Conservation (phyloP, 2,113 vertebrate genomes). For the Oreochromis niloticus region DNA sequence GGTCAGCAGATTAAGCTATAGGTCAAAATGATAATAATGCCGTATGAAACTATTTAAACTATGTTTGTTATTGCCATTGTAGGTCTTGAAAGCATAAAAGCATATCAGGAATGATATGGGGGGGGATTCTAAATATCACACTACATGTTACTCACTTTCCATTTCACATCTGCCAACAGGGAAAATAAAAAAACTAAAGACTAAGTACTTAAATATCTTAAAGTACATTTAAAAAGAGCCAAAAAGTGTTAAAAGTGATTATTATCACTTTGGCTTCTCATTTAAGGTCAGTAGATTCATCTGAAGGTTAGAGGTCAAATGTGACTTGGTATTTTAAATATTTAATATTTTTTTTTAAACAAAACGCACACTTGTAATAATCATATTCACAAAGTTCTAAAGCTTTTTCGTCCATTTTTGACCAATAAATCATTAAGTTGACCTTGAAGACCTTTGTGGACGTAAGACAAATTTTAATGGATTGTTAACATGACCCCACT, state of each 20-base stretch:
- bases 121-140: neutral
- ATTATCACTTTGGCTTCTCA: neutral
- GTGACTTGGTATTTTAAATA: neutral
- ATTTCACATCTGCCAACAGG: neutral
- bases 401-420: neutral
- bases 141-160: neutral
- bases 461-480: neutral
- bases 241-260: neutral
- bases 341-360: neutral
- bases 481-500: neutral
- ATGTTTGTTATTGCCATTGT: neutral
- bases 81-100: neutral
- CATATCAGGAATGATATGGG: neutral
- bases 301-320: neutral
- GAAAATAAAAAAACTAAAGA: neutral
- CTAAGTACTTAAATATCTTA: neutral
- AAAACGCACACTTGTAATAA: neutral
- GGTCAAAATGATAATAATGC: neutral
- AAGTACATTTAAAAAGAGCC: neutral
- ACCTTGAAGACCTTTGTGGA: neutral
- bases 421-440: neutral
- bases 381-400: neutral
- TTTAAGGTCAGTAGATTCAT: too few relatives aligned
- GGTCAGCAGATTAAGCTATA: neutral
- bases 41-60: neutral